These are phyloP conservation scores for Eupithecia insigniata DNA, from an alignment of 2,888 invertebrate genomes.

Conservation along the genomic window DNA sequence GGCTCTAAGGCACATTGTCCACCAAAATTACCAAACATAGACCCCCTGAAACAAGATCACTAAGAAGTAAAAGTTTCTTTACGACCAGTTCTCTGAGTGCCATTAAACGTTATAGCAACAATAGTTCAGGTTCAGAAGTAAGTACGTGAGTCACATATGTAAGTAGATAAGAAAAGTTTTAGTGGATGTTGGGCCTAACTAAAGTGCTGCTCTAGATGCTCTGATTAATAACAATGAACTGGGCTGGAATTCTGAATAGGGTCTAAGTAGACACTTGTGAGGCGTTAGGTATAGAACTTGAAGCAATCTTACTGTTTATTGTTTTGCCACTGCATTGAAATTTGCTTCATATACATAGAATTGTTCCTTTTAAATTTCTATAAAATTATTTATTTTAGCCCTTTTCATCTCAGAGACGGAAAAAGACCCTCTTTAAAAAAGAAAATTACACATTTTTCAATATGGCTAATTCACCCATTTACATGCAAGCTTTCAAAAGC, in stretches of 20 bases:
- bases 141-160: background rate
- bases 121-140: background rate
- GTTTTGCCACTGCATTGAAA: constrained; percentile 45
- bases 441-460: too few species aligned
- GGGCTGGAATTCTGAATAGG: constrained; percentile 39
- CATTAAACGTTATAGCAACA: background rate
- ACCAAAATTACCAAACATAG: constrained; percentile 14
- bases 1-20: constrained; percentile 55
- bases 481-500: background rate
- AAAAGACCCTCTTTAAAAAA: background rate
- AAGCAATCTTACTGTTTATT: constrained; percentile 49
- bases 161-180: background rate
- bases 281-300: constrained; percentile 38
- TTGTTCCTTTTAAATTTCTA: background rate
- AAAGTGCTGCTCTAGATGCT: constrained; percentile 58
- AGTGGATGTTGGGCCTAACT: constrained; percentile 43
- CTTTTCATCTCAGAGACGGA: background rate
- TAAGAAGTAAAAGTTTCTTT: constrained; percentile 1
- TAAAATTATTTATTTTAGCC: background rate
- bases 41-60: constrained; percentile 9
- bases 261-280: constrained; percentile 39
- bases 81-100: background rate
- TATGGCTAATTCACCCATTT: background rate
- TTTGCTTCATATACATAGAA: background rate
- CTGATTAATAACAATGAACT: constrained; percentile 47